Percentiles rank a stretch among this genome's conserved stretches.
Evolutionary conservation across 2,888 invertebrate species (phyloP).

Genomic region (Dioctria linearis): DNA sequence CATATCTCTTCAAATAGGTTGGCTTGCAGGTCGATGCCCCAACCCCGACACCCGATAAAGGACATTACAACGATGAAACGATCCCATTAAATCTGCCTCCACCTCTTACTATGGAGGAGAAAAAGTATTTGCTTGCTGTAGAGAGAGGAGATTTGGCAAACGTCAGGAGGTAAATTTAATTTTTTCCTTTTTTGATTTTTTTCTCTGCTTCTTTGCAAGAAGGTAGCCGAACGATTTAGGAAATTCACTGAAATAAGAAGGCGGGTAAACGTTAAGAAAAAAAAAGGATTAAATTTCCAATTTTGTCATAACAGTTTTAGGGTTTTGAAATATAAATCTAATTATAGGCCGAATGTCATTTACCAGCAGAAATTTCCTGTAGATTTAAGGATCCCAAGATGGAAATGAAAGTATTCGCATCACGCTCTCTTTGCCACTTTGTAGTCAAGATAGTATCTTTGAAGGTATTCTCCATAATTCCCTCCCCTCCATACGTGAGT

Average conservation of each 20-base stretch:
- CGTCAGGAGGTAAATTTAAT: slow-evolving; percentile 78
- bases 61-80: slow-evolving; percentile 65
- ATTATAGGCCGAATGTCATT: slow-evolving; percentile 20
- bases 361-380: not conserved
- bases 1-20: slow-evolving; percentile 52
- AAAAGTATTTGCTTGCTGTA: slow-evolving; percentile 92
- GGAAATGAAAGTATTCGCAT: slow-evolving; percentile 32
- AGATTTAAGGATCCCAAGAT: not conserved
- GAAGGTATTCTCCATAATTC: not conserved
- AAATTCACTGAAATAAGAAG: slow-evolving; percentile 10
- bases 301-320: slow-evolving; percentile 35
- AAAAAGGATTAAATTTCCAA: slow-evolving; percentile 39
- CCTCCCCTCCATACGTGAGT: slow-evolving; percentile 27
- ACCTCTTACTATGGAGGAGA: slow-evolving; percentile 85
- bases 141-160: slow-evolving; percentile 94
- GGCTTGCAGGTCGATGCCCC: slow-evolving; percentile 61
- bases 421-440: slow-evolving; percentile 36
- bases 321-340: slow-evolving; percentile 17
- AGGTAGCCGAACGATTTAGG: slow-evolving; percentile 7
- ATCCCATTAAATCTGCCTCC: slow-evolving; percentile 78
- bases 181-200: slow-evolving; percentile 14
- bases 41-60: slow-evolving; percentile 57
- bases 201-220: not conserved
- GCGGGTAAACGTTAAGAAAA: not conserved
- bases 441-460: slow-evolving; percentile 20